Conservation (phyloP, 1,140 invertebrate genomes). For the Heliconius himera region DNA sequence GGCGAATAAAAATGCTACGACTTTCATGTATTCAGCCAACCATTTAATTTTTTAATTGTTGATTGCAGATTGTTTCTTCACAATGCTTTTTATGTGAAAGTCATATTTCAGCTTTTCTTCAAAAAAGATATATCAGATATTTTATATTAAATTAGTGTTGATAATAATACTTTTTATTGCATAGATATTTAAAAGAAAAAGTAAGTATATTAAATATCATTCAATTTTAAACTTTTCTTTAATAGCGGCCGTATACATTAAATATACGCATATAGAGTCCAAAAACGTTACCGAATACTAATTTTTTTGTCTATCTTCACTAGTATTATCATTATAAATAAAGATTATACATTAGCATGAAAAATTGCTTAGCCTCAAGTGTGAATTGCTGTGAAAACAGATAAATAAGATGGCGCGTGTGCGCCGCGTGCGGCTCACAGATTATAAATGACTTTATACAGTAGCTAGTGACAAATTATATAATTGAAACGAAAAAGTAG, state of each 20-base stretch:
- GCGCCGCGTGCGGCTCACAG: slow-evolving; percentile 44
- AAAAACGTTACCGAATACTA: background rate
- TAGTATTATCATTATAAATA: background rate
- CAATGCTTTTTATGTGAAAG: slow-evolving; percentile 17
- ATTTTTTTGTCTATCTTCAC: background rate
- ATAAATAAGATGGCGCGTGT: slow-evolving; percentile 40
- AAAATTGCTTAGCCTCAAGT: slow-evolving; percentile 40
- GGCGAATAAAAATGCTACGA: slow-evolving; percentile 31
- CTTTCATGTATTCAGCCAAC: slow-evolving; percentile 20
- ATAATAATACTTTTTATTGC: background rate
- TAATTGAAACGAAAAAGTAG: slow-evolving; percentile 8
- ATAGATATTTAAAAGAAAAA: background rate
- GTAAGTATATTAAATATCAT: background rate
- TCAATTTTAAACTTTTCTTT: background rate
- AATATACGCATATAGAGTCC: background rate
- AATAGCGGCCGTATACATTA: background rate
- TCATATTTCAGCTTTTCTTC: background rate
- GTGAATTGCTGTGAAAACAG: slow-evolving; percentile 54
- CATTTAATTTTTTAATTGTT: slow-evolving; percentile 35
- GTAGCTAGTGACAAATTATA: slow-evolving; percentile 23
- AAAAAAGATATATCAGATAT: background rate
- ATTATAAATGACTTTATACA: slow-evolving; percentile 32
- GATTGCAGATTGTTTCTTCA: slow-evolving; percentile 23
- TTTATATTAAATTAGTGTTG: background rate
- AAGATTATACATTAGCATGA: slow-evolving; percentile 32